Evolutionary conservation across 2,797 vertebrate genomes (phyloP), one percentile per base, ranked within the genome.

Genomic region (Perodicticus potto): DNA sequence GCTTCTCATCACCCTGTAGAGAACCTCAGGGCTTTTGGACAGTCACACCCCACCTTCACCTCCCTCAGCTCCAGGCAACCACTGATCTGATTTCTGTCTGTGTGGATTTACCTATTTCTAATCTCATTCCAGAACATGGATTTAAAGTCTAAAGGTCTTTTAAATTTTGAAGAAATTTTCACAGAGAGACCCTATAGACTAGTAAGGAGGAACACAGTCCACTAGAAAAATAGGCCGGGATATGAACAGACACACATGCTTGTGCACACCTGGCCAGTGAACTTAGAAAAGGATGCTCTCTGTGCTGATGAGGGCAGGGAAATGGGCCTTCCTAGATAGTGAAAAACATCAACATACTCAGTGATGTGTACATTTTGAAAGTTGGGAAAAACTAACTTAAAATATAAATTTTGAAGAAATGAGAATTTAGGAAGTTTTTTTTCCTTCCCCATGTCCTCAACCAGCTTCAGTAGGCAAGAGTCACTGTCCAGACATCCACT

Each of bases 131-230:
- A 63, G 72, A 65, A 77, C 82, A 59, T 1, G 7, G 32, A 80
- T 59, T 77, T 72, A 69, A 94, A 67, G 81, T 14, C 34, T 16
- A 34, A 32, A 0, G 22, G 12, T 29, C 22, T 59, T 82, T 27
- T n/a, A n/a, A 49, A 74, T 29, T 49, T 69, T 6, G 11, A 32
- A n/a, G 69, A 32, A 40, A 17, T 19, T 45, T 45, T 63, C 80
- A 72, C 16, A 86, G 61, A 91, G 23, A 63, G 45, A 45, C 61
- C 32, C 25, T 32, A 78, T 80, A 88, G 92, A 34, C 29, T 95
- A 70, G n/a, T 72, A 65, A 95, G n/a, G 74, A 91, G 45, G 81
- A 86, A 43, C 40, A 53, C 4, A 82, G 25, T 77, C 29, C 43
- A 32, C 74, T 88, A 88, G 57, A 80, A 88, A 85, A 85, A 89